These are phyloP conservation scores for Vulpes lagopus DNA, from an alignment of 2,113 vertebrate genomes.

Conservation along the genomic window DNA sequence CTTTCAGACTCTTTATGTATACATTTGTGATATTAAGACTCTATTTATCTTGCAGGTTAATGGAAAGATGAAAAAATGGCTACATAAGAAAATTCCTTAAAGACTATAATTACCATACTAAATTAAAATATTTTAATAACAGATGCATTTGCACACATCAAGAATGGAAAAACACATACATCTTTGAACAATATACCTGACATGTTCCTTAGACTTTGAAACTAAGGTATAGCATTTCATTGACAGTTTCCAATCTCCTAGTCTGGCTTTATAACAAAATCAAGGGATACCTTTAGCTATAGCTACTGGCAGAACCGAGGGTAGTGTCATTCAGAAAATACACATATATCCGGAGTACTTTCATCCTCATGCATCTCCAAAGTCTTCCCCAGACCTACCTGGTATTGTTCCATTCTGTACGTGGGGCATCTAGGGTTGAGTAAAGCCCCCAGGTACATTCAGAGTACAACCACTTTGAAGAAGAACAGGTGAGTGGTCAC, in stretches of 20 bases:
- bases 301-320: background rate
- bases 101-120: background rate
- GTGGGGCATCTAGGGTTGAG: background rate
- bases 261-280: background rate
- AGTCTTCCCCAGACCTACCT: background rate
- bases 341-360: background rate
- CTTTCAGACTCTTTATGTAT: background rate
- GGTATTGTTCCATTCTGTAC: background rate
- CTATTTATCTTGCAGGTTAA: background rate
- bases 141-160: background rate
- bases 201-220: background rate
- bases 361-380: background rate
- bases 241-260: background rate
- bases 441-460: background rate
- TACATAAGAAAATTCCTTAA: background rate
- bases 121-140: conserved; percentile 9
- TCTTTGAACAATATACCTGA: background rate
- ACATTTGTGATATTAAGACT: background rate
- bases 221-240: background rate
- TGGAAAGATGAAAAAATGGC: background rate
- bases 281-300: background rate
- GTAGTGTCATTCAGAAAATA: background rate
- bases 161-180: background rate
- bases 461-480: background rate
- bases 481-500: background rate